Conservation (phyloP, 2,888 invertebrate genomes). For the Mesorhabditis spiculigera region DNA sequence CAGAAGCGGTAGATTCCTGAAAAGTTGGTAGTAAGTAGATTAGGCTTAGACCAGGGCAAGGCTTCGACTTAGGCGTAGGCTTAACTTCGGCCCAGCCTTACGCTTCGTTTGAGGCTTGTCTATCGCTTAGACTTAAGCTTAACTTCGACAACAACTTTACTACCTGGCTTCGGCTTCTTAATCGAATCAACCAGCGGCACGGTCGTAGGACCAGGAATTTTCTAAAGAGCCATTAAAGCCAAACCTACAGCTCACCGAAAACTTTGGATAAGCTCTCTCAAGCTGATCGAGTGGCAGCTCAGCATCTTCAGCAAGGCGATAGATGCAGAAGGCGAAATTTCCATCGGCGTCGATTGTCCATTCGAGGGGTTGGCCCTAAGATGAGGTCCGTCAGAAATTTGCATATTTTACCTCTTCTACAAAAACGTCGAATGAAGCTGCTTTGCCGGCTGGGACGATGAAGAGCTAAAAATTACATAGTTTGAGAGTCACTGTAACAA, state of each 20-base stretch:
- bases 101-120: no score
- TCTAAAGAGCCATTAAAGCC: conserved; percentile 33
- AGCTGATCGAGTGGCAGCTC: conserved; percentile 26
- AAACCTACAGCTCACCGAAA: conserved; percentile 37
- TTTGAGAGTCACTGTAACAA: no score
- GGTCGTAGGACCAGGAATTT: conserved; percentile 53
- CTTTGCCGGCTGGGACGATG: not conserved
- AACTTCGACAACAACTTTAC: no score
- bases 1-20: conserved; percentile 41
- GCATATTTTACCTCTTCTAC: not conserved
- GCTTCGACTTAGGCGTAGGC: no score
- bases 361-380: conserved; percentile 38
- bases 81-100: no score
- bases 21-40: conserved; percentile 11
- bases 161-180: conserved; percentile 2
- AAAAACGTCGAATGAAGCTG: not conserved
- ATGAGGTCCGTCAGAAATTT: conserved; percentile 7
- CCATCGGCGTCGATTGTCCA: conserved; percentile 52
- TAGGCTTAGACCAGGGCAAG: no score
- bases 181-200: conserved; percentile 32
- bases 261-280: conserved; percentile 47
- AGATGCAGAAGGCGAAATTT: conserved; percentile 53
- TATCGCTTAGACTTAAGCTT: no score
- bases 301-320: conserved; percentile 27
- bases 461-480: not conserved